A percentile compares a stretch with the other conserved stretches of the same genome.
Conservation (phyloP, 2,113 vertebrate genomes). For the Acrocephalus kingi region DNA sequence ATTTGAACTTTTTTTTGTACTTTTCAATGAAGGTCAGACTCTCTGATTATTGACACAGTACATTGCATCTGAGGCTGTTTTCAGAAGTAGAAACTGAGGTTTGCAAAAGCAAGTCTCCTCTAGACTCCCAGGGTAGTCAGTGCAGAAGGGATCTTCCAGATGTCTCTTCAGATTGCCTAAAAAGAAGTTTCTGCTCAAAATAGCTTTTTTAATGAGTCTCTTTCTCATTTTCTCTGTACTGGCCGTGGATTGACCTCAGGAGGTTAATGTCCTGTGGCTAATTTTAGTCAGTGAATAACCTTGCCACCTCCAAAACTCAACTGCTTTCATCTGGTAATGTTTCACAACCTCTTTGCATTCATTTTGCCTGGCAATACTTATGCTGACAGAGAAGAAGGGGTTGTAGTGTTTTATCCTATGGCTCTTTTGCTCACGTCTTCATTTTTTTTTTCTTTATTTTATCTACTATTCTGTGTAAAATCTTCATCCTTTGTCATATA, state of each 20-base stretch:
- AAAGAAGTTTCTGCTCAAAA: neutral
- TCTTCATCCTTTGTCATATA: neutral
- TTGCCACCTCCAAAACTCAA: slow-evolving; percentile 13
- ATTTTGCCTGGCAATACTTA: neutral
- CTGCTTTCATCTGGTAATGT: neutral
- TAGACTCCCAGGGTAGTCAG: neutral
- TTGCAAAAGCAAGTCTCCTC: neutral
- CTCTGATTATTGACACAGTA: neutral
- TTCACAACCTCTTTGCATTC: slow-evolving; percentile 4
- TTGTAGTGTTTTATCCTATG: neutral
- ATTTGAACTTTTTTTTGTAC: neutral
- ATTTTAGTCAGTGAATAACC: slow-evolving; percentile 43
- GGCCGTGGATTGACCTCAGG: neutral
- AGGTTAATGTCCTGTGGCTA: slow-evolving; percentile 28
- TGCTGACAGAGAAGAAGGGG: neutral
- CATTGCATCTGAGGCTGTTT: neutral
- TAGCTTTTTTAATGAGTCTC: slow-evolving; percentile 7
- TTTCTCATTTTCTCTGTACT: neutral
- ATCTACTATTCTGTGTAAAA: neutral
- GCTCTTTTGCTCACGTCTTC: neutral
- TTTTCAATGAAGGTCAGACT: neutral
- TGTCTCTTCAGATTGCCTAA: neutral
- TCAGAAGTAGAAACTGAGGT: neutral
- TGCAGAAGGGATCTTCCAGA: neutral
- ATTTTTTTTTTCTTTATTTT: neutral